Conservation (phyloP, 2,888 invertebrate genomes). For the Cephonodes hylas region DNA sequence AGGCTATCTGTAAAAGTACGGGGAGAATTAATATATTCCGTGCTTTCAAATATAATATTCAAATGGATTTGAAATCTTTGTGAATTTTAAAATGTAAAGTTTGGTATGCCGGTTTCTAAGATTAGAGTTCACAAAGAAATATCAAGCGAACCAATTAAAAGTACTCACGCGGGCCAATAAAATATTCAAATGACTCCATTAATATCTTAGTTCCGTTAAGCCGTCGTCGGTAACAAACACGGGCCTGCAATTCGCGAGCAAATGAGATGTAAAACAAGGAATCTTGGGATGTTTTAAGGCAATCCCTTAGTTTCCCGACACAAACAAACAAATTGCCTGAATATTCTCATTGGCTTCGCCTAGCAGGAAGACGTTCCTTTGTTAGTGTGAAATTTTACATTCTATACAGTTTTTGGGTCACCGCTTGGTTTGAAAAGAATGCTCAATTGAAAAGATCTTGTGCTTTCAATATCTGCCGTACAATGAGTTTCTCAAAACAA, state of each 20-base stretch:
- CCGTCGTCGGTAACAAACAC: constrained; percentile 27
- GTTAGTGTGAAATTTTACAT: constrained; percentile 11
- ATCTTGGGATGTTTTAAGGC: constrained; percentile 54
- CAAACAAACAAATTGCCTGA: constrained; percentile 58
- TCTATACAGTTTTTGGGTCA: constrained; percentile 4
- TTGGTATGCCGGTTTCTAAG: not conserved
- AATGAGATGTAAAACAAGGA: constrained; percentile 64
- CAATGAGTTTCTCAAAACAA: not conserved
- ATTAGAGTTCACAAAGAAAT: not conserved
- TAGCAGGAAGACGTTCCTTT: constrained; percentile 27
- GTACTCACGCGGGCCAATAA: constrained; percentile 16
- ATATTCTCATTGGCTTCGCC: constrained; percentile 38
- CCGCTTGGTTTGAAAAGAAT: constrained; percentile 3
- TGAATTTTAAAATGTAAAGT: not conserved
- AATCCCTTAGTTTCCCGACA: constrained; percentile 47
- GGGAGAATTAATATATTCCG: not conserved
- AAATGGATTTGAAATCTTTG: too few species aligned
- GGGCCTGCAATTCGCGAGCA: constrained; percentile 40
- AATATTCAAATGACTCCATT: constrained; percentile 28
- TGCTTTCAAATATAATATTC: not conserved
- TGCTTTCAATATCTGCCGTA: constrained; percentile 3
- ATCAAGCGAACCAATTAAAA: constrained; percentile 12
- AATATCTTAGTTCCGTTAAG: constrained; percentile 30
- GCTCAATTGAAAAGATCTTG: constrained; percentile 9
- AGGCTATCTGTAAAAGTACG: not conserved